Evolutionary conservation across 92 coral and sea anemone genomes (phyloP).

Genomic region (Micromussa lordhowensis): DNA sequence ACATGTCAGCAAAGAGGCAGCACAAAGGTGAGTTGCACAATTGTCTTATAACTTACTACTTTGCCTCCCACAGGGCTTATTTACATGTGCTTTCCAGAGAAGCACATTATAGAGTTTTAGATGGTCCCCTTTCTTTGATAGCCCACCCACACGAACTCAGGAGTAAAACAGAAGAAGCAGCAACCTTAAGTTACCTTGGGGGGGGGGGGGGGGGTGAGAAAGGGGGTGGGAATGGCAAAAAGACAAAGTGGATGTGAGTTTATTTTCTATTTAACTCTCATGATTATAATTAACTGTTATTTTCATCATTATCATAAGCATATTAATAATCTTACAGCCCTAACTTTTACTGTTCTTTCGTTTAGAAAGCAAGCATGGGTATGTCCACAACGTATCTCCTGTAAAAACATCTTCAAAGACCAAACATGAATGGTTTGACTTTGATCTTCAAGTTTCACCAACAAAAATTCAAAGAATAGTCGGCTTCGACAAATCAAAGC

Average conservation of each 20-base stretch:
- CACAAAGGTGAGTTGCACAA: background rate
- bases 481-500: constrained; percentile 59
- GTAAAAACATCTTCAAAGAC: constrained; percentile 35
- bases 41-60: constrained; percentile 15
- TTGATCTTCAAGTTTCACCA: constrained; percentile 62
- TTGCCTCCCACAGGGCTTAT: constrained; percentile 15
- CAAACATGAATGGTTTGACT: constrained; percentile 68
- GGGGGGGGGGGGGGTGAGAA: no score
- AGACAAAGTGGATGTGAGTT: background rate
- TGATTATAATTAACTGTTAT: constrained; percentile 1
- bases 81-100: no score
- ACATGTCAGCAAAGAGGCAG: constrained; percentile 4
- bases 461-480: constrained; percentile 66
- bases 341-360: constrained; percentile 21
- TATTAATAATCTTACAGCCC: constrained; percentile 10
- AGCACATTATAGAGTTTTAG: no score
- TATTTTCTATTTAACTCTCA: background rate
- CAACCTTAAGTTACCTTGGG: no score
- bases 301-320: constrained; percentile 7
- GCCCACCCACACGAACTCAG: background rate
- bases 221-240: no score
- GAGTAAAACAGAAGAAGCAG: no score
- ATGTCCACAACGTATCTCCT: constrained; percentile 32
- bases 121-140: constrained; percentile 12
- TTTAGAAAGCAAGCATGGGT: constrained; percentile 48